Evolutionary conservation across 2,888 invertebrate species (phyloP).

Genomic region (Epinotia nisella): DNA sequence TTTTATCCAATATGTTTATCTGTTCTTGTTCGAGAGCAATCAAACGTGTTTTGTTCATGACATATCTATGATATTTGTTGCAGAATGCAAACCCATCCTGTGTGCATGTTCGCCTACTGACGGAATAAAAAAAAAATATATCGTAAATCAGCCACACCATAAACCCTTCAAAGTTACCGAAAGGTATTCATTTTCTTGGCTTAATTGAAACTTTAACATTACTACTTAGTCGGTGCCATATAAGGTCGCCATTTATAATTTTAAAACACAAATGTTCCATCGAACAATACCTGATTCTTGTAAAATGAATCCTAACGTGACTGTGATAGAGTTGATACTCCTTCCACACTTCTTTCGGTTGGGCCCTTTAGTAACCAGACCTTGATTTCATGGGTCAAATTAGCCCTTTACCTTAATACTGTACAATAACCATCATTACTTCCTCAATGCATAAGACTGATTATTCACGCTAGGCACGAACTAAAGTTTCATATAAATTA

Average conservation of each 20-base stretch:
- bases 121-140: not conserved
- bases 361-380: not conserved
- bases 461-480: conserved; percentile 15
- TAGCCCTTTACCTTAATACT: conserved; percentile 32
- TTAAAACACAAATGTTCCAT: not conserved
- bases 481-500: not conserved
- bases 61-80: too few relatives aligned
- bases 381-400: conserved; percentile 19
- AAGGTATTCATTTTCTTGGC: conserved; percentile 3
- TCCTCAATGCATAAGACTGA: conserved; percentile 28
- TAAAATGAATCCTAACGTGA: not conserved
- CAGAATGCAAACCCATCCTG: too few relatives aligned
- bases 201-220: conserved; percentile 27
- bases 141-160: not conserved
- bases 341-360: not conserved
- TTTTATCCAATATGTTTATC: too few relatives aligned
- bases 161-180: conserved; percentile 1
- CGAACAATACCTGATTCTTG: not conserved
- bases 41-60: too few relatives aligned
- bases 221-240: conserved; percentile 30
- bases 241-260: conserved; percentile 14
- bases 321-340: not conserved
- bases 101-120: not conserved
- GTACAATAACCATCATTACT: conserved; percentile 39
- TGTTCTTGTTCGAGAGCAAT: too few relatives aligned